Percentiles rank a stretch among this genome's conserved stretches.
phyloP scores from a whole-genome alignment of 1,140 invertebrate genomes.

The Aporrectodea caliginosa region DNA sequence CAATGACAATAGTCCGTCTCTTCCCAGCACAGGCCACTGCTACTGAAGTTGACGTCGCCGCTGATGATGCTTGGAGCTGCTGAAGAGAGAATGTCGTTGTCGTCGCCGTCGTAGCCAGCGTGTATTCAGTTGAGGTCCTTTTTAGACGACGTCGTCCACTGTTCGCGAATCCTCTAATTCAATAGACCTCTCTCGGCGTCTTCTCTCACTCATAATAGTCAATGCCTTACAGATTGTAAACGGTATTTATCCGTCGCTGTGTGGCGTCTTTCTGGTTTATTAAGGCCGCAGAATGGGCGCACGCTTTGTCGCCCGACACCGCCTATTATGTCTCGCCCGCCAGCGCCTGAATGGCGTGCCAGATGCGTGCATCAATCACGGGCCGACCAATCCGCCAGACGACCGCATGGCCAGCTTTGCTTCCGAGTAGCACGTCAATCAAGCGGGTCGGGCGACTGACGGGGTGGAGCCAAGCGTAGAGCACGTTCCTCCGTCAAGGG shows the following conservation, averaged over 20 bases:
- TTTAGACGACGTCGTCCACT: background rate
- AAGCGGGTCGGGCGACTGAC: no score
- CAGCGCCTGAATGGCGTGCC: background rate
- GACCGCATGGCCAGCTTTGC: background rate
- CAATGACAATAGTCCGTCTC: background rate
- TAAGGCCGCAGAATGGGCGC: background rate
- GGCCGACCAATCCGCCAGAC: background rate
- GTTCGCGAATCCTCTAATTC: background rate
- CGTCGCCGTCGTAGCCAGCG: no score
- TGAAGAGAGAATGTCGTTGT: no score
- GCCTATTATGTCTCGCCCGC: background rate
- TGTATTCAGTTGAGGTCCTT: no score
- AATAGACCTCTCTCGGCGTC: background rate
- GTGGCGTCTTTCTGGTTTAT: background rate
- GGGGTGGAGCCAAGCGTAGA: no score
- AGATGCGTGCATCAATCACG: background rate
- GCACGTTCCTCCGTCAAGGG: no score
- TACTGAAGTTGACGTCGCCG: background rate
- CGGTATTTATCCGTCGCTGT: background rate
- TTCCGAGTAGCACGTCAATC: no score
- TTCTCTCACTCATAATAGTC: background rate
- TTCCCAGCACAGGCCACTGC: background rate
- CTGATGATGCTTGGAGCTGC: no score
- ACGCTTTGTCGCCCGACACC: background rate
- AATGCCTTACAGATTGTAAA: background rate